Evolutionary conservation across 2,888 invertebrate species (phyloP), one percentile per base, ranked within the genome.

Genomic region (Drosophila recens): DNA sequence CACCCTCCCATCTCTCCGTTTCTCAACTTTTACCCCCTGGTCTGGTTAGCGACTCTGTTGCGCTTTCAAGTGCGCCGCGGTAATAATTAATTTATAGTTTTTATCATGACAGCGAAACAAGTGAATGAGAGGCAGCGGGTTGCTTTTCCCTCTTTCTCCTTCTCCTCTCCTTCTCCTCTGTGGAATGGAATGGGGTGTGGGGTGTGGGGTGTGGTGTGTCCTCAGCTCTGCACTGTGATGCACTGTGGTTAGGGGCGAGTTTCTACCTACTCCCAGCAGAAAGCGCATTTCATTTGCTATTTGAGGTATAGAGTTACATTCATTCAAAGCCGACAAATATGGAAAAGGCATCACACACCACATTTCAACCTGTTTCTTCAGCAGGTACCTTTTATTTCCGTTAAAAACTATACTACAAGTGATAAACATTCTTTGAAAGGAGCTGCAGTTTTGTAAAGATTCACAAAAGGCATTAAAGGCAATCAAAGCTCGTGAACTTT

Each of bases 61-160:
- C 74, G 72, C 87, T 89, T 88, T 87, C 81, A 89, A 90, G 84
- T 90, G 87, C 88, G 89, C 91, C 91, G 89, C 89, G 86, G 91
- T 81, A 89, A 88, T 91, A 92, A 92, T 92, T 92, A 92, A 92
- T 92, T 92, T 92, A 91, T 90, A 90, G 91, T 91, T 91, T 77
- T 91, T 90, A 90, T 91, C 90, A 81, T 80, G 81, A 82, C 83
- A 75, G 81, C 61, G 63, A 72, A 71, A 81, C 87, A 86, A 83
- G 83, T 80, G 86, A 76, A 76, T 77, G 57, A 27, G 36, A 27
- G 36, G 66, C 76, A 65, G 67, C 67, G 75, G 74, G 64, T 65
- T 20, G 23, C 17, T 34, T 17, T 27, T 27, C 27, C 27, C 30
- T 30, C 6, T 2, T 17, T 1, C 43, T 20, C n/a, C 33, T 0